Conservation (phyloP, 2,888 invertebrate species). For the Meteorus cinctellus region DNA sequence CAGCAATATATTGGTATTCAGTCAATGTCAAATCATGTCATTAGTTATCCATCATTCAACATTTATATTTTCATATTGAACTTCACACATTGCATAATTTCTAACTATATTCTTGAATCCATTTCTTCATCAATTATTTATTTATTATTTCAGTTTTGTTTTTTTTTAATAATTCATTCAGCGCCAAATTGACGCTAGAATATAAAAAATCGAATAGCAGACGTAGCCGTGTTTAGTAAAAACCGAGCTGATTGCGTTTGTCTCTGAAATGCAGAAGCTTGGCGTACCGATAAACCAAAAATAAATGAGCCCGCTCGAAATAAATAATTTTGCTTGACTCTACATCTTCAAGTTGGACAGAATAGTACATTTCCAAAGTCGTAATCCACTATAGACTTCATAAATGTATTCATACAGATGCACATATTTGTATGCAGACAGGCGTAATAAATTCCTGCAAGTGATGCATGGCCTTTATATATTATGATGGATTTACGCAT, state of each 20-base stretch:
- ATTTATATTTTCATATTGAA: neutral
- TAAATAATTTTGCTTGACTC: neutral
- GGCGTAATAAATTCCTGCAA: neutral
- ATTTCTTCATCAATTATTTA: neutral
- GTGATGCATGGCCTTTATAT: neutral
- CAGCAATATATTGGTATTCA: neutral
- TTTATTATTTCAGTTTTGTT: too few species aligned
- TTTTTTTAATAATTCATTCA: neutral
- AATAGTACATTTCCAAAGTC: constrained; percentile 7
- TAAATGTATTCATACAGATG: neutral
- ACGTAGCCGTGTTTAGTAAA: neutral
- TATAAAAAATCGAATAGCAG: neutral
- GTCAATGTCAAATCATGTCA: constrained; percentile 7
- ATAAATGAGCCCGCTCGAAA: constrained; percentile 19
- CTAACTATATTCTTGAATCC: neutral
- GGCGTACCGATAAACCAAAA: constrained; percentile 7
- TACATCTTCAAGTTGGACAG: neutral
- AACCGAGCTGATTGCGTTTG: neutral
- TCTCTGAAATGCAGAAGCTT: constrained; percentile 15
- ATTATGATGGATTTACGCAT: constrained; percentile 13
- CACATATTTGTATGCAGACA: neutral
- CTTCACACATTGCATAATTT: too few species aligned
- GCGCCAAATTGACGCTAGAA: neutral
- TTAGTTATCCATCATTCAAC: neutral
- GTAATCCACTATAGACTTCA: neutral